Base-by-base conservation (phyloP, 2,888 invertebrate species). In the Andrena flavipes region DNA sequence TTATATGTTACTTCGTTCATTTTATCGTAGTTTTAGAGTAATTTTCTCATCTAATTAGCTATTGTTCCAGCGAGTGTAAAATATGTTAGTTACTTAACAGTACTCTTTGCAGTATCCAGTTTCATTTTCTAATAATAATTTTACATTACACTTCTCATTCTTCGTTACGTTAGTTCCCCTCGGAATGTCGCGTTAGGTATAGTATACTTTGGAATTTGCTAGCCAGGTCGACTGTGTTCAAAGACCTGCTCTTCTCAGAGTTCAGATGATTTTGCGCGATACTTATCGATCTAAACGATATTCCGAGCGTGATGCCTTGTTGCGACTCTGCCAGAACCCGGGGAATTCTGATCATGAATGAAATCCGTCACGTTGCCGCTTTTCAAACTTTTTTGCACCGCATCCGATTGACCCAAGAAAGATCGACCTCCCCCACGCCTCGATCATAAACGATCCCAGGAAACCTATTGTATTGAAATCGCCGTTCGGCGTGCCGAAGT, bases 271-370 rank as follows among this genome's bases (percentile, higher is more conserved):
- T 60, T 82, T 67, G 13, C 73, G 56, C 73, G 84, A 84, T 79
- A 59, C 56, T 78, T 76, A 84, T 85, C 84, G 67, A 56, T 71
- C 67, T 49, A 67, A 84, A 81, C 77, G 73, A 80, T 87, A 87
- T 87, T 86, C 87, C 56, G 56, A 7, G 67, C 85, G 81, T 73
- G 87, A 81, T 67, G 65, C 35, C 62, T 42, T 67, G 67, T 56
- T 72, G 87, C 76, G 79, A 86, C 76, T 81, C 84, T 84, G 85
- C 76, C 77, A 87, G 72, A 51, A 86, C 68, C 80, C 72, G 74
- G 23, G 68, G 72, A 84, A 76, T 80, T 49, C 76, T 49, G 62
- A 84, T 85, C 85, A 73, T 75, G 74, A 54, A 85, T 60, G 72
- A 75, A 85, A 80, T 84, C 84, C 76, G 62, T 80, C 84, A 80